phyloP scores from a whole-genome alignment of 2,888 invertebrate species.

The Ferdinandea cuprea region DNA sequence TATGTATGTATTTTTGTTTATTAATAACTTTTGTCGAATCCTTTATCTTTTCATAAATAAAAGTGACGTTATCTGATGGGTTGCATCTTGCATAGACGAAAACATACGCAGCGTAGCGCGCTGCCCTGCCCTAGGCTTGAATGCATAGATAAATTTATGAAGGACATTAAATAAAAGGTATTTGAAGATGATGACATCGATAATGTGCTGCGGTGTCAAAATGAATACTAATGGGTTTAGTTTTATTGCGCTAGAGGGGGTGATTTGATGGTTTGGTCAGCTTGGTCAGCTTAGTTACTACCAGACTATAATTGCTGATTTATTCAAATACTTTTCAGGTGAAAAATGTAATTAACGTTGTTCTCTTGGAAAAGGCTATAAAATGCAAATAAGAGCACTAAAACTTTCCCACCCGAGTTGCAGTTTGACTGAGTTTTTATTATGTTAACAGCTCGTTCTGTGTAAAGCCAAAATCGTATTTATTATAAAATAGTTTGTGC shows the following conservation, averaged over 20 bases:
- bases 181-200: conserved; percentile 49
- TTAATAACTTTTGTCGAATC: conserved; percentile 54
- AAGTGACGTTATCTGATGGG: conserved; percentile 61
- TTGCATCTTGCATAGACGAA: conserved; percentile 36
- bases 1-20: conserved; percentile 32
- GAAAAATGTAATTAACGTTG: too few relatives aligned
- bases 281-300: background rate
- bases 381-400: too few relatives aligned
- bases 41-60: conserved; percentile 69
- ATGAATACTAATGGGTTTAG: conserved; percentile 51
- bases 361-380: too few relatives aligned
- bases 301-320: too few relatives aligned
- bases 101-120: background rate
- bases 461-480: too few relatives aligned
- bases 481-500: too few relatives aligned
- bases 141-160: conserved; percentile 17
- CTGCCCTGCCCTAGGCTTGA: background rate
- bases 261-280: conserved; percentile 2
- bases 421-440: too few relatives aligned
- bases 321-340: too few relatives aligned
- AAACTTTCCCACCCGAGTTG: too few relatives aligned
- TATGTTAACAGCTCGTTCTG: too few relatives aligned
- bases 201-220: conserved; percentile 59
- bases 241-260: conserved; percentile 41
- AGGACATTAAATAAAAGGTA: conserved; percentile 32